A percentile compares a stretch with the other conserved stretches of the same genome.
phyloP scores from a whole-genome alignment of 2,113 vertebrate species.

The Garra rufa region DNA sequence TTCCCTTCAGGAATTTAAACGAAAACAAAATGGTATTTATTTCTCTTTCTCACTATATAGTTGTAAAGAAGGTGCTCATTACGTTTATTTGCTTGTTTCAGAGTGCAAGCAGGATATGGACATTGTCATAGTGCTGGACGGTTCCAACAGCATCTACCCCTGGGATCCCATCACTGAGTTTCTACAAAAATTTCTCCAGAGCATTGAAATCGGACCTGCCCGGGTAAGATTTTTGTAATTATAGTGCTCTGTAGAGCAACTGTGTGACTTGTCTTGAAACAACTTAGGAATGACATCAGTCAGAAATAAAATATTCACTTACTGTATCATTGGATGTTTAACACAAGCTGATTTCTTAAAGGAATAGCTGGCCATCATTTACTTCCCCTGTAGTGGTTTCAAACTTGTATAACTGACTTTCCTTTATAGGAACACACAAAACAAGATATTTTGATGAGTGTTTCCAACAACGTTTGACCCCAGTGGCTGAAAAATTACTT shows the following conservation, averaged over 20 bases:
- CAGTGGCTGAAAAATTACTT: too few species aligned
- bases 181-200: slow-evolving; percentile 82
- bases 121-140: slow-evolving; percentile 92
- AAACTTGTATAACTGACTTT: neutral
- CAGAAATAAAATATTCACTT: neutral
- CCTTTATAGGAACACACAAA: neutral
- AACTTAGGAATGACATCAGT: neutral
- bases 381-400: neutral
- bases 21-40: neutral
- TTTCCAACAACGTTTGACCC: too few species aligned
- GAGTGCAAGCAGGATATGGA: slow-evolving; percentile 89
- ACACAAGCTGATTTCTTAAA: neutral
- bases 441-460: too few species aligned
- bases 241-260: neutral
- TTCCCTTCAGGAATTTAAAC: neutral
- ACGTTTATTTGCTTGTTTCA: slow-evolving; percentile 66
- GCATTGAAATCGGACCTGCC: slow-evolving; percentile 88
- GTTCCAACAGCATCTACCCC: slow-evolving; percentile 96
- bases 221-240: slow-evolving; percentile 77
- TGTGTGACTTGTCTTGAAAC: neutral
- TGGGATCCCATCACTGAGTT: slow-evolving; percentile 87
- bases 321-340: neutral
- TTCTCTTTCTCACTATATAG: neutral
- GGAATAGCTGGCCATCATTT: neutral
- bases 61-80: neutral